Evolutionary conservation across 2,888 invertebrate genomes (phyloP).

Genomic region (Hirtodrosophila cameraria): DNA sequence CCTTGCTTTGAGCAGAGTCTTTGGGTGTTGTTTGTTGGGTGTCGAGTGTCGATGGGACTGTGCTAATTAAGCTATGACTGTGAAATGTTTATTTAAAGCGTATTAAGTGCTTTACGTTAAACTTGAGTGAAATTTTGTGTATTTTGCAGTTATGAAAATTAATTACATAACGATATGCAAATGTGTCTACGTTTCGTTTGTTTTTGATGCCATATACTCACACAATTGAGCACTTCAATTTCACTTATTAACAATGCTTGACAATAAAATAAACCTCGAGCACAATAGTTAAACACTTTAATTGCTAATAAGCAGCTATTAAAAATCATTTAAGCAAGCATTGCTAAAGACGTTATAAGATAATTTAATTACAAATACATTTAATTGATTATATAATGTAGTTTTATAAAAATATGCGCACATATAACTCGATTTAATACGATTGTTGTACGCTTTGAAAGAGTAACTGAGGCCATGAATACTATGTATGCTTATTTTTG

Average conservation of each 20-base stretch:
- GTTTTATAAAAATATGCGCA: too few relatives aligned
- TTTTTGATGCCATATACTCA: neutral
- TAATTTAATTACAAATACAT: too few relatives aligned
- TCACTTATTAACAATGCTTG: neutral
- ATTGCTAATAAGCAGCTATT: too few relatives aligned
- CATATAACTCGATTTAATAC: too few relatives aligned
- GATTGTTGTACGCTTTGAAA: too few relatives aligned
- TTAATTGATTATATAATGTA: too few relatives aligned
- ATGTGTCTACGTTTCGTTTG: neutral
- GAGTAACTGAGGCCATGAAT: too few relatives aligned
- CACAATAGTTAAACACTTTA: too few relatives aligned
- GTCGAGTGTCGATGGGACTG: too few relatives aligned
- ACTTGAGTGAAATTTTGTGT: slow-evolving; percentile 8
- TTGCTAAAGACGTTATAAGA: too few relatives aligned
- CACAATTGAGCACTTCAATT: slow-evolving; percentile 1
- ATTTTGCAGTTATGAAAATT: slow-evolving; percentile 23
- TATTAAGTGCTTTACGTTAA: slow-evolving; percentile 19
- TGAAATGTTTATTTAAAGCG: slow-evolving; percentile 42
- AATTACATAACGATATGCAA: slow-evolving; percentile 16
- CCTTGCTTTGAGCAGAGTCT: slow-evolving; percentile 6
- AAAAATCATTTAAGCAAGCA: neutral
- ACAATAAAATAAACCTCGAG: neutral
- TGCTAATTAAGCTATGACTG: slow-evolving; percentile 36
- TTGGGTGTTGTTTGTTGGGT: neutral
- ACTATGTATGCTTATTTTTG: too few relatives aligned